Conservation (phyloP, 2,797 vertebrate genomes). For the Oryzias dopingdopingensis region DNA sequence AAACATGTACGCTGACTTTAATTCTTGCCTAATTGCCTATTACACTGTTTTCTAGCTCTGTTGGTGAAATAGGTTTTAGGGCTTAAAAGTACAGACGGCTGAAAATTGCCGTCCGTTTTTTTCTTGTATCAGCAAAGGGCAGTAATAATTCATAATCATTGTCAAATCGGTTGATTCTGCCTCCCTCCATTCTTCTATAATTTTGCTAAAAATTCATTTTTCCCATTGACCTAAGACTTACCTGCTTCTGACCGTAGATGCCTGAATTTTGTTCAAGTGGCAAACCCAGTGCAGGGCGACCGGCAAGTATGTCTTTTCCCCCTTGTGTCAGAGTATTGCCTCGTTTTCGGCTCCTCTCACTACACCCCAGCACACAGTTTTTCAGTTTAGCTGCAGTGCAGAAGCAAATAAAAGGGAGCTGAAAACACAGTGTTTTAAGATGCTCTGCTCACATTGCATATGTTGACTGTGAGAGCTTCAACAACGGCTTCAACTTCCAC, state of each 20-base stretch:
- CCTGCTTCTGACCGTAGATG: slow-evolving; percentile 75
- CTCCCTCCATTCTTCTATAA: slow-evolving; percentile 53
- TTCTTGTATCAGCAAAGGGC: slow-evolving; percentile 7
- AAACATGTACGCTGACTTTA: background rate
- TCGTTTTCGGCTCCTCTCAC: slow-evolving; percentile 66
- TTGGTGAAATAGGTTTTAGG: background rate
- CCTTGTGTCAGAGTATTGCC: slow-evolving; percentile 67
- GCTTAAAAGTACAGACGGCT: slow-evolving; percentile 12
- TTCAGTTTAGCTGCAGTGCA: slow-evolving; percentile 33
- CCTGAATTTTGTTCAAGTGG: slow-evolving; percentile 75
- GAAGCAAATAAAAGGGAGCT: slow-evolving; percentile 41
- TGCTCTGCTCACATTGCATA: slow-evolving; percentile 48
- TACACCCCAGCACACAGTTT: slow-evolving; percentile 48
- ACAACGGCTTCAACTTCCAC: slow-evolving; percentile 39
- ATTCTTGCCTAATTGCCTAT: slow-evolving; percentile 32
- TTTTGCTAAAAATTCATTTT: slow-evolving; percentile 52
- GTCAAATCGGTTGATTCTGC: slow-evolving; percentile 56
- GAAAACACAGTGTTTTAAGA: slow-evolving; percentile 42
- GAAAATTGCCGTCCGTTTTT: slow-evolving; percentile 18
- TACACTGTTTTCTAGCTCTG: background rate
- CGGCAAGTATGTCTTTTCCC: slow-evolving; percentile 72
- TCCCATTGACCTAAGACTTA: slow-evolving; percentile 67
- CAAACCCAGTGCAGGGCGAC: slow-evolving; percentile 72
- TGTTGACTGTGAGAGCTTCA: slow-evolving; percentile 35
- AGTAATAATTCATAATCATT: slow-evolving; percentile 29